phyloP scores from a whole-genome alignment of 2,888 invertebrate genomes.

The Phania funesta region DNA sequence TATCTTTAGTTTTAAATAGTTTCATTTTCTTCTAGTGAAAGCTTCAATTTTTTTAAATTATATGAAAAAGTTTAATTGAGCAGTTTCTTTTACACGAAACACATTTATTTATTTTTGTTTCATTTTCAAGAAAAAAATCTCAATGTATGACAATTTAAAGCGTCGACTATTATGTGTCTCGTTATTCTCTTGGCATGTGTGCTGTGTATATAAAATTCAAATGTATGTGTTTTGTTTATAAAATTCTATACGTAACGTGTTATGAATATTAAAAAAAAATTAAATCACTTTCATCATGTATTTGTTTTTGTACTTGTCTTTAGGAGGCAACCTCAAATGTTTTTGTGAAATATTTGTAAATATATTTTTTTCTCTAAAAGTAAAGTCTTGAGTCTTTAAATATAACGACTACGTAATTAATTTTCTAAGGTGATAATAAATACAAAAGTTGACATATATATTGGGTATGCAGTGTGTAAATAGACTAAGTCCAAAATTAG shows the following conservation, averaged over 20 bases:
- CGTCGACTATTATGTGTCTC: slow-evolving; percentile 40
- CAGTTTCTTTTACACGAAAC: background rate
- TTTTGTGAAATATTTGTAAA: background rate
- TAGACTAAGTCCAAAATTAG: too few species aligned
- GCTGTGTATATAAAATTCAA: background rate
- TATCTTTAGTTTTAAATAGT: slow-evolving; percentile 27
- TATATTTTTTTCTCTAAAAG: too few species aligned
- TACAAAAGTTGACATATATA: too few species aligned
- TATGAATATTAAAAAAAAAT: slow-evolving; percentile 61
- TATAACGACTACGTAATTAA: too few species aligned
- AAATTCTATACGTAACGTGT: slow-evolving; percentile 49
- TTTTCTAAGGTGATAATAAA: too few species aligned
- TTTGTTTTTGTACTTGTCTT: background rate
- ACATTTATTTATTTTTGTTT: background rate
- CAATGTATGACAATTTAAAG: slow-evolving; percentile 53
- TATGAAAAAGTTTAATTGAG: background rate
- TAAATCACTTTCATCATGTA: slow-evolving; percentile 35
- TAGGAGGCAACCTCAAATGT: background rate
- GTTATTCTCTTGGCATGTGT: background rate
- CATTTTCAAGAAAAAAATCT: slow-evolving; percentile 6
- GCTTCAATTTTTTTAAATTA: slow-evolving; percentile 19
- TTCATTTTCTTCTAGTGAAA: background rate
- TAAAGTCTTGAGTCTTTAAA: too few species aligned
- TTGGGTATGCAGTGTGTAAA: too few species aligned
- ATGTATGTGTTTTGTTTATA: slow-evolving; percentile 23